These are phyloP conservation scores for Ia io DNA, from an alignment of 2,113 vertebrate genomes.

Conservation along the genomic window DNA sequence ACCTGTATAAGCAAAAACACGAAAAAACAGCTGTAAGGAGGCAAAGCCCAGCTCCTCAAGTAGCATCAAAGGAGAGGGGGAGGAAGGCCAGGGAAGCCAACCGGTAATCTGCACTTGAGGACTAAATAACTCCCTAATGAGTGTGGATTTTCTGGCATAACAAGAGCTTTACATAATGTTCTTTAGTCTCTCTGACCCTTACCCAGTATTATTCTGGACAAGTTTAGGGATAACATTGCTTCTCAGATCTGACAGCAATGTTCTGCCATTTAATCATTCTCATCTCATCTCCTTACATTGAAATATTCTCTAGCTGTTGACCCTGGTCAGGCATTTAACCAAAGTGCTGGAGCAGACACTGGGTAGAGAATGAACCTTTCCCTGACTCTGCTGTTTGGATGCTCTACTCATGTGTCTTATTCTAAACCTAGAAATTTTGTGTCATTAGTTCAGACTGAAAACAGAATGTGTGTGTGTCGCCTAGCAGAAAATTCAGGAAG, in stretches of 20 bases:
- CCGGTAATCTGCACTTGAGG: fast-evolving
- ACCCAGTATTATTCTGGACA: background rate
- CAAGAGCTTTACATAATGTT: background rate
- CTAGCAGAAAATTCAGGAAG: background rate
- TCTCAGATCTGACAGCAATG: background rate
- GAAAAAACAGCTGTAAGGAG: background rate
- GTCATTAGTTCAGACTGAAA: background rate
- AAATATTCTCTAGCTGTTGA: background rate
- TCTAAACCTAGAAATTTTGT: background rate
- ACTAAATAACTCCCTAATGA: background rate
- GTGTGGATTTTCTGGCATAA: background rate
- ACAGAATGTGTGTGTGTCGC: background rate
- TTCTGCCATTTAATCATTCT: background rate
- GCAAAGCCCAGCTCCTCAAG: background rate
- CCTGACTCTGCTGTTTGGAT: background rate
- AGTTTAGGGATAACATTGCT: background rate
- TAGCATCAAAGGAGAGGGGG: background rate
- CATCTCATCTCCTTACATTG: background rate
- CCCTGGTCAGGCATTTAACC: background rate
- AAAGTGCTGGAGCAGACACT: background rate
- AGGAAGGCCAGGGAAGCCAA: fast-evolving
- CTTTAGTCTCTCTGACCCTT: background rate
- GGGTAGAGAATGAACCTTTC: background rate
- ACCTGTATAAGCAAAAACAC: background rate
- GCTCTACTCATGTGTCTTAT: background rate